Conservation (phyloP, 1,140 invertebrate species). For the Dendroctonus valens region DNA sequence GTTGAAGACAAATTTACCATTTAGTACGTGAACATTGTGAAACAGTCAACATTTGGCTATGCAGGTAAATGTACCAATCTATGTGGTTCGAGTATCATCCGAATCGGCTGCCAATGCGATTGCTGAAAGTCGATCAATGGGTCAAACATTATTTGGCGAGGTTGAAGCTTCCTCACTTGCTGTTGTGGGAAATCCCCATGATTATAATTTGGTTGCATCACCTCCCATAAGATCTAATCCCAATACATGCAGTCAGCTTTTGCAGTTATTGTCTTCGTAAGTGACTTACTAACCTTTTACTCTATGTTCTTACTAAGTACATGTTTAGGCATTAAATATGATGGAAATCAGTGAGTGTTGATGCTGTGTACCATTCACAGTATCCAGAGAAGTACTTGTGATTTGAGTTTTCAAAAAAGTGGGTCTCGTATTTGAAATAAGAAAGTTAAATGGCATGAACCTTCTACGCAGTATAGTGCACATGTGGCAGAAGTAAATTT, state of each 20-base stretch:
- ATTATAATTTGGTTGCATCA: constrained; percentile 60
- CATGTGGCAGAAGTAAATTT: too few species aligned
- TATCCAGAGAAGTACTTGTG: too few species aligned
- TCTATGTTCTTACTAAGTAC: too few species aligned
- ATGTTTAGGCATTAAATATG: too few species aligned
- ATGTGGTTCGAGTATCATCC: constrained; percentile 75
- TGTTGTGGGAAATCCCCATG: constrained; percentile 62
- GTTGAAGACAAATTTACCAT: too few species aligned
- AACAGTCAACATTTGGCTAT: constrained; percentile 9
- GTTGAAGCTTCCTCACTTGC: constrained; percentile 72
- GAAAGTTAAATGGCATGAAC: too few species aligned
- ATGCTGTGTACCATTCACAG: too few species aligned
- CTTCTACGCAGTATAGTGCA: too few species aligned
- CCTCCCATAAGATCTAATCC: constrained; percentile 81
- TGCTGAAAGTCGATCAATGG: constrained; percentile 38
- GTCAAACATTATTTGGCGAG: constrained; percentile 71
- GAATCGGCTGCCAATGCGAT: constrained; percentile 68
- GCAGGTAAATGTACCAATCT: constrained; percentile 64
- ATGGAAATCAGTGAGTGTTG: too few species aligned
- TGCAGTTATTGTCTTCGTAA: constrained; percentile 80
- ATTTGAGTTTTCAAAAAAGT: too few species aligned
- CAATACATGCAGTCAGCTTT: constrained; percentile 71
- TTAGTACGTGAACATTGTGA: too few species aligned
- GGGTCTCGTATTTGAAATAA: too few species aligned
- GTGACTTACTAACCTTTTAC: constrained; percentile 39